These are phyloP conservation scores for Acromyrmex echinatior DNA, from an alignment of 1,140 invertebrate genomes.

Conservation along the genomic window DNA sequence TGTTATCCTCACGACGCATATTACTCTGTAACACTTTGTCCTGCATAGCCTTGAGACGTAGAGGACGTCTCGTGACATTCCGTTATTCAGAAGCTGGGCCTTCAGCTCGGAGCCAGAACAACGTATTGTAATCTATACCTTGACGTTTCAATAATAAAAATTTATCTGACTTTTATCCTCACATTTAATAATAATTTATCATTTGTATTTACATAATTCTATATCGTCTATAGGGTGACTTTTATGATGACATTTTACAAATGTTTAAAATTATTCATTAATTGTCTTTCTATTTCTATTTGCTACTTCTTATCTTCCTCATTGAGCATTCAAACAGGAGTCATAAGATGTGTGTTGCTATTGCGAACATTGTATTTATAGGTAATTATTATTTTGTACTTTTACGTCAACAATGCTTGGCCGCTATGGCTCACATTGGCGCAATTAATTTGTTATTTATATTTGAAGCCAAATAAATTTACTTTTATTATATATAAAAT, in stretches of 20 bases:
- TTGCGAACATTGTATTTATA: no score
- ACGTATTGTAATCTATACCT: neutral
- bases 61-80: conserved; percentile 52
- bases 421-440: no score
- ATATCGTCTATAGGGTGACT: neutral
- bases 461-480: no score
- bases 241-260: neutral
- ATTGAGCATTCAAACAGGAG: no score
- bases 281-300: no score
- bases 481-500: neutral
- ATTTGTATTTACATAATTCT: neutral
- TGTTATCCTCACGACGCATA: conserved; percentile 49
- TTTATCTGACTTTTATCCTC: neutral
- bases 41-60: conserved; percentile 51
- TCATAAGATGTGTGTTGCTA: no score
- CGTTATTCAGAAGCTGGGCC: conserved; percentile 50
- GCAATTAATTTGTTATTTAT: no score
- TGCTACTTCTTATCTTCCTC: no score
- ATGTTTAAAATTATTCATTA: neutral
- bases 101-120: conserved; percentile 14
- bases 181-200: neutral
- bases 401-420: no score
- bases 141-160: conserved; percentile 13
- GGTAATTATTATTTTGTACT: no score
- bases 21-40: conserved; percentile 71